These are phyloP conservation scores for Aromia moschata DNA, from an alignment of 2,888 invertebrate species.

Conservation along the genomic window DNA sequence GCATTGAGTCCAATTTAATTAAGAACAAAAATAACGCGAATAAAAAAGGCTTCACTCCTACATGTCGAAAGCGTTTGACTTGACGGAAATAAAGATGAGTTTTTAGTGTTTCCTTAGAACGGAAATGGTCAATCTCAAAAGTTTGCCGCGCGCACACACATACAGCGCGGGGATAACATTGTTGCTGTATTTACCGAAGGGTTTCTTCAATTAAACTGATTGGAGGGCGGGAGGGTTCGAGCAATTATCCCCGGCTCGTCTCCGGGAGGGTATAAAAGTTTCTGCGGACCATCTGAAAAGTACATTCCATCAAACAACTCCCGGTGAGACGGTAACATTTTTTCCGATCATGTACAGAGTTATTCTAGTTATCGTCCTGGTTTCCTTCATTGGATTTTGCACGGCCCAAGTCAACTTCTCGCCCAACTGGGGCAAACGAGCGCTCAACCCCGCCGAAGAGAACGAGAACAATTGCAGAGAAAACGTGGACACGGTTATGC, in stretches of 20 bases:
- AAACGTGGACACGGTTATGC: slow-evolving; percentile 66
- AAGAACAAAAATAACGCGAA: slow-evolving; percentile 3
- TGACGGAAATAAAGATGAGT: slow-evolving; percentile 38
- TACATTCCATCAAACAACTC: slow-evolving; percentile 38
- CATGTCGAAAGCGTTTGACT: slow-evolving; percentile 24
- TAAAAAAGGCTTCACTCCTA: slow-evolving; percentile 27
- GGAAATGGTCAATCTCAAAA: slow-evolving; percentile 41
- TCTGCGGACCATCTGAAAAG: slow-evolving; percentile 27
- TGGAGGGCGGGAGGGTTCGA: slow-evolving; percentile 44
- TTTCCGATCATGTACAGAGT: slow-evolving; percentile 34
- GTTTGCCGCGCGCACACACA: slow-evolving; percentile 32
- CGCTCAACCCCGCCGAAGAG: slow-evolving; percentile 46
- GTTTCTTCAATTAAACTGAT: slow-evolving; percentile 55
- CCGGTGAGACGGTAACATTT: slow-evolving; percentile 28
- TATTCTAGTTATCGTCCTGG: slow-evolving; percentile 39
- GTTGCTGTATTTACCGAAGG: slow-evolving; percentile 50
- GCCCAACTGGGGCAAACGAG: slow-evolving; percentile 60
- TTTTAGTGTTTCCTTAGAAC: slow-evolving; percentile 38
- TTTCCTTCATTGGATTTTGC: slow-evolving; percentile 50
- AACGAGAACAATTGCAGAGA: slow-evolving; percentile 64
- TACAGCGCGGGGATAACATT: slow-evolving; percentile 43
- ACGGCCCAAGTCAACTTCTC: slow-evolving; percentile 59
- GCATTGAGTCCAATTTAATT: no score
- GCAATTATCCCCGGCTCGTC: slow-evolving; percentile 30
- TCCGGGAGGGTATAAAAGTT: slow-evolving; percentile 47